phyloP scores from a whole-genome alignment of 2,888 invertebrate species.

The Panorpa germanica region DNA sequence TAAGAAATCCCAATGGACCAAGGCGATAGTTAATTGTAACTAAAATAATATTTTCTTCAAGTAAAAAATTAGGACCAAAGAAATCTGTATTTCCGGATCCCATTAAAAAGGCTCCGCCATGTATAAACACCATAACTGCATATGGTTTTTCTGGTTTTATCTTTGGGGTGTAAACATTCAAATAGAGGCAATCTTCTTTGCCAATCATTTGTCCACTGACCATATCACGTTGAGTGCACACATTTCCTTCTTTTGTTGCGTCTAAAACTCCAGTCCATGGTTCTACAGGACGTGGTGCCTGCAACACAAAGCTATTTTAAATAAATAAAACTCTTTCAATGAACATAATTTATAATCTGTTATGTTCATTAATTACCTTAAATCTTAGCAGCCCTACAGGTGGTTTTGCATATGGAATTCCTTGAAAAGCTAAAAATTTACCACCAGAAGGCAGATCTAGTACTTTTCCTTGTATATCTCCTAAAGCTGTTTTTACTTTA shows the following conservation, averaged over 20 bases:
- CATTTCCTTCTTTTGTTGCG: no score
- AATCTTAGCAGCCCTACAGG: no score
- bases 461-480: constrained; percentile 24
- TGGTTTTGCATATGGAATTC: constrained; percentile 36
- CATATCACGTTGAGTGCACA: no score
- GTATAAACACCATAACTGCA: constrained; percentile 7
- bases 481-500: constrained; percentile 28
- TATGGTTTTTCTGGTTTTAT: neutral
- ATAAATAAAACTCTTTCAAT: no score
- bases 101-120: constrained; percentile 2
- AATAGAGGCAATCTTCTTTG: no score
- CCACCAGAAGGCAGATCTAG: constrained; percentile 21
- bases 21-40: constrained; percentile 22
- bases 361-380: no score
- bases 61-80: constrained; percentile 17
- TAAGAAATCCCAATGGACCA: constrained; percentile 21
- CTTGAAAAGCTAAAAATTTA: constrained; percentile 27
- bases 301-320: no score
- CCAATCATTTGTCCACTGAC: no score
- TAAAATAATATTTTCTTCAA: constrained; percentile 21
- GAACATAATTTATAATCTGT: no score
- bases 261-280: no score
- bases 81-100: constrained; percentile 1
- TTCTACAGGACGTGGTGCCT: no score
- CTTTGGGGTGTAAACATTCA: no score